These are phyloP conservation scores for Copidosoma floridanum DNA, from an alignment of 1,140 invertebrate genomes.

Conservation along the genomic window DNA sequence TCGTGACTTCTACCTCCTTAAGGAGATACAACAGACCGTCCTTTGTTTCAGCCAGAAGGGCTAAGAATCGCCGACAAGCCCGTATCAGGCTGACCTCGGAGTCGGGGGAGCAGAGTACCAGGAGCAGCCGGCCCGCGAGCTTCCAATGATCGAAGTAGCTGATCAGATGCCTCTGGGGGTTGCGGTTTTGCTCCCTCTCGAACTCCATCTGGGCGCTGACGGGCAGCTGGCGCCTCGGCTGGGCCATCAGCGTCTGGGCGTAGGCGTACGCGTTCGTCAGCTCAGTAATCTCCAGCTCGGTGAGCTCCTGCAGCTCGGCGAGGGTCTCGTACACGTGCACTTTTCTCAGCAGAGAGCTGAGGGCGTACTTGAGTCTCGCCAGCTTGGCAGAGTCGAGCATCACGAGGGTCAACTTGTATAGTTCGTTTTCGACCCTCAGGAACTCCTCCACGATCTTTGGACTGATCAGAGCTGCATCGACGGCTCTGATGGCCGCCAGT, in stretches of 20 bases:
- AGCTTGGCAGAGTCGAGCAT: slow-evolving; percentile 73
- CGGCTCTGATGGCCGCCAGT: slow-evolving; percentile 77
- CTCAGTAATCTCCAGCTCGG: slow-evolving; percentile 57
- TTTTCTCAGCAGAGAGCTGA: slow-evolving; percentile 81
- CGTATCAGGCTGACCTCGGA: slow-evolving; percentile 40
- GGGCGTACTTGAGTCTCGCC: slow-evolving; percentile 73
- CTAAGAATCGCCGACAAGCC: slow-evolving; percentile 38
- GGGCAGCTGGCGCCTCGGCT: slow-evolving; percentile 81
- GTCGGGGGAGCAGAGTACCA: slow-evolving; percentile 42
- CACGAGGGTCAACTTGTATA: slow-evolving; percentile 74
- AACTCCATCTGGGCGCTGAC: slow-evolving; percentile 83
- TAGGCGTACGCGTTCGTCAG: slow-evolving; percentile 63
- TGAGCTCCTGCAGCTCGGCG: slow-evolving; percentile 17
- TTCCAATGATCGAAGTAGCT: slow-evolving; percentile 50
- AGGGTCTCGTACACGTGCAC: slow-evolving; percentile 81
- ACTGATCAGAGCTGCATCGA: slow-evolving; percentile 74
- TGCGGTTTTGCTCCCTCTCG: slow-evolving; percentile 57
- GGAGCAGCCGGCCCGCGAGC: slow-evolving; percentile 38
- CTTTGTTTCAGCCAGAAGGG: slow-evolving; percentile 42
- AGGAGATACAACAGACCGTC: slow-evolving; percentile 49
- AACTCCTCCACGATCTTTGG: slow-evolving; percentile 74
- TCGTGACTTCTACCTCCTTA: slow-evolving; percentile 43
- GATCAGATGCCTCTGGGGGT: slow-evolving; percentile 48
- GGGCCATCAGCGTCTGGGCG: slow-evolving; percentile 68
- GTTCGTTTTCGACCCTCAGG: slow-evolving; percentile 57